Base-by-base conservation (phyloP, 2,888 invertebrate genomes). In the Xiphydria camelus region DNA sequence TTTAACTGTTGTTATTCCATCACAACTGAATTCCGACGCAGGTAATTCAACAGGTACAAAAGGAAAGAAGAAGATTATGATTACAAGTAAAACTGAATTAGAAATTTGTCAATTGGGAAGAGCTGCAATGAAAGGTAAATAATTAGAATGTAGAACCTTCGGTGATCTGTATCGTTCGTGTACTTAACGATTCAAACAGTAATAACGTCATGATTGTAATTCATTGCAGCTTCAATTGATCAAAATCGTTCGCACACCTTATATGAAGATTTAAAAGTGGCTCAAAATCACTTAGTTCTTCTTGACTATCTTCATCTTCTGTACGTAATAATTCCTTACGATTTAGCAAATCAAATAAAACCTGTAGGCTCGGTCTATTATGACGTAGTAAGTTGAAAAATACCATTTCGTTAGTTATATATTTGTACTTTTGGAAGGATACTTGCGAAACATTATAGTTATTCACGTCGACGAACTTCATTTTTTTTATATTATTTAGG, bases 241-340 rank as follows among this genome's bases (percentile, higher is more conserved):
- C 79, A 93, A 35, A 77, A 82, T 7, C 79, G 80, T 36, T 89
- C 92, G 1, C 80, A 83, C 56, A 79, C 80, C 52, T 77, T 97
- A n/a, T 84, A 89, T 58, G 76, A 79, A 4, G 94, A 95, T 69
- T 77, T 96, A 47, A 78, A 82, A 49, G 71, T 75, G 40, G 93
- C 92, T 0, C 85, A 90, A 54, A 79, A 81, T 35, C 84, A 87
- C 35, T 77, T 97, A 43, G 89, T 94, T 9, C 79, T 97, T 34
- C 76, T 86, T 59, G 89, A 89, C 56, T 83, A 87, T 64, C 80
- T 94, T 23, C 97, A 98, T 76, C 79, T 98, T 14, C 77, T 97
- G 38, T 95, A 90, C 77, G 78, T 96, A 21, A 87, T 95, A 42
- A 89, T 93, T 14, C 90, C 91, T 9, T 85, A 91, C 69, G 86